Conservation (phyloP, 2,797 vertebrate species). For the Trematomus bernacchii region DNA sequence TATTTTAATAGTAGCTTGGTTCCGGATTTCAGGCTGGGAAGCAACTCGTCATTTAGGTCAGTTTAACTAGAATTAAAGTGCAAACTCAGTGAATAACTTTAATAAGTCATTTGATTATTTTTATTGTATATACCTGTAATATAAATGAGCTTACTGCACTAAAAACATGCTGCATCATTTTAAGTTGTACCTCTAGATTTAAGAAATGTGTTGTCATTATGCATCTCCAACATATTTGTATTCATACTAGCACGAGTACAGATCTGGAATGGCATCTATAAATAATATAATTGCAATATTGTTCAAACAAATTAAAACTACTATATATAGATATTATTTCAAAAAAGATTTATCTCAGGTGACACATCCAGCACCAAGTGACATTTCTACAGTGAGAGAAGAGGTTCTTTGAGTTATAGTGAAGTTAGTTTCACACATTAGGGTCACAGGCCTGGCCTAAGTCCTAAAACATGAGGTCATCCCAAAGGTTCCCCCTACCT, state of each 20-base stretch:
- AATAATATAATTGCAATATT: conserved; percentile 1
- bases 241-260: background rate
- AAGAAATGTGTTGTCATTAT: no score
- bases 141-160: background rate
- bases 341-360: conserved; percentile 2
- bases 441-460: conserved; percentile 55
- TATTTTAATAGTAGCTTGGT: no score
- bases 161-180: no score
- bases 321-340: conserved; percentile 3
- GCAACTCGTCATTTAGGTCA: no score
- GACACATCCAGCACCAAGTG: conserved; percentile 7
- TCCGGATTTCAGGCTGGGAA: no score
- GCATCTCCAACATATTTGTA: background rate
- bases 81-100: no score
- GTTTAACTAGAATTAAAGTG: no score
- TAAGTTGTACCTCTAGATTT: no score
- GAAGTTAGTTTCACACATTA: conserved; percentile 54
- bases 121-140: no score
- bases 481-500: conserved; percentile 62
- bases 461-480: conserved; percentile 42
- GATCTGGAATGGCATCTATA: background rate
- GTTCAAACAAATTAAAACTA: background rate
- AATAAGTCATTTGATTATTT: no score
- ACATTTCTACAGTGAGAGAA: conserved; percentile 35
- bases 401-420: conserved; percentile 41